Evolutionary conservation across 2,888 invertebrate genomes (phyloP).

Genomic region (Andrena bicolor): DNA sequence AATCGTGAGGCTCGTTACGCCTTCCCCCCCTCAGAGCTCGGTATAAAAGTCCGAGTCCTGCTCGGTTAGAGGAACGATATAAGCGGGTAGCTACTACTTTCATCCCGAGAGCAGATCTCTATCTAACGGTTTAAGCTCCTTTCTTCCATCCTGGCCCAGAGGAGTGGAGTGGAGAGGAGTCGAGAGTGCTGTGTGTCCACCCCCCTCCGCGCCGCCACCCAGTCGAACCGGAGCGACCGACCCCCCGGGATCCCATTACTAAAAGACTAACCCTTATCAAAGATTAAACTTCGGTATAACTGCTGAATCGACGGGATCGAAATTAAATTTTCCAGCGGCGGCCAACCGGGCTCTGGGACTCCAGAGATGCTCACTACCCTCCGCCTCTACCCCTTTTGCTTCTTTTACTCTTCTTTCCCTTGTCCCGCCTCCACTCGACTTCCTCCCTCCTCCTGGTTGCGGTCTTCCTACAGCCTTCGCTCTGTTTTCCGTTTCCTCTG

Average conservation of each 20-base stretch:
- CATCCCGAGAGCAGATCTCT: conserved; percentile 84
- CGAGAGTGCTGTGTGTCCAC: conserved; percentile 40
- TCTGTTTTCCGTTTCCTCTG: conserved; percentile 4
- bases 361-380: conserved; percentile 53
- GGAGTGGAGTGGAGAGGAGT: conserved; percentile 60
- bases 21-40: conserved; percentile 65
- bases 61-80: conserved; percentile 76
- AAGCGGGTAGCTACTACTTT: conserved; percentile 83
- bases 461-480: conserved; percentile 34
- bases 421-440: conserved; percentile 36
- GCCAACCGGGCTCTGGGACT: conserved; percentile 51
- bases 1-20: conserved; percentile 84
- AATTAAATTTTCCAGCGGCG: conserved; percentile 86
- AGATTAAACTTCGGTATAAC: conserved; percentile 87
- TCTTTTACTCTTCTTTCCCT: conserved; percentile 27
- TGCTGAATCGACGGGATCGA: conserved; percentile 87
- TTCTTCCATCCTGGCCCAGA: conserved; percentile 68
- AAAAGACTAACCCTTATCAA: conserved; percentile 86
- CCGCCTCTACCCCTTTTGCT: conserved; percentile 40
- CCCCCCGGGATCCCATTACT: conserved; percentile 85
- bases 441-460: conserved; percentile 38
- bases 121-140: conserved; percentile 85
- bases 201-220: conserved; percentile 61
- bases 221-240: conserved; percentile 74
- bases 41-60: conserved; percentile 81